Evolutionary conservation across 2,888 invertebrate species (phyloP).

Genomic region (Synanthedon tipuliformis): DNA sequence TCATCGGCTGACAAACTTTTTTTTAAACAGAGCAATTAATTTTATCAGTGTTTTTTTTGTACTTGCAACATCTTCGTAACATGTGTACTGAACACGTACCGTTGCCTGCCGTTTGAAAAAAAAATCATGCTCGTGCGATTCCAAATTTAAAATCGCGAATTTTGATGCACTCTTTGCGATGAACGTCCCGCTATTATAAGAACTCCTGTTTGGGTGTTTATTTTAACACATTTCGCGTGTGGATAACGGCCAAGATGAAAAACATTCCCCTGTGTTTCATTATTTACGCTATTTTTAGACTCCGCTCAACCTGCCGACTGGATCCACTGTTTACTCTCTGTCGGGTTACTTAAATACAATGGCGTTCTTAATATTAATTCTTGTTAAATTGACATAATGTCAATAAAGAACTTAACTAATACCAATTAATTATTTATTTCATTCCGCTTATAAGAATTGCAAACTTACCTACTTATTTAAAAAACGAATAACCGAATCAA

Average conservation of each 20-base stretch:
- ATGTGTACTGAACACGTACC: constrained; percentile 32
- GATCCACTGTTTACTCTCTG: constrained; percentile 57
- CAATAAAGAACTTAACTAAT: no score
- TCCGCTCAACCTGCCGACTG: constrained; percentile 58
- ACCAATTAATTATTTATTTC: no score
- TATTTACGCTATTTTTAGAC: constrained; percentile 65
- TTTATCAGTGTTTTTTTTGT: constrained; percentile 31
- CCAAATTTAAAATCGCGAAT: constrained; percentile 56
- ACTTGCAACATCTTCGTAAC: constrained; percentile 36
- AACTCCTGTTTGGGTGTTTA: constrained; percentile 59
- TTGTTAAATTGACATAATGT: constrained; percentile 11
- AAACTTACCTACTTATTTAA: no score
- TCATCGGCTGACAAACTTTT: constrained; percentile 28
- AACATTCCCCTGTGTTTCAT: constrained; percentile 69
- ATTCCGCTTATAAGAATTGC: no score
- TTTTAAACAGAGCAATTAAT: constrained; percentile 31
- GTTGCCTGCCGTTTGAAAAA: constrained; percentile 12
- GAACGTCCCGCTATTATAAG: constrained; percentile 62
- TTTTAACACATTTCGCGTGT: constrained; percentile 68
- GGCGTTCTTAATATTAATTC: constrained; percentile 48
- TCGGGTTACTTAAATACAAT: constrained; percentile 46
- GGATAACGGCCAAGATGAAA: constrained; percentile 65
- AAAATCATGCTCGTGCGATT: constrained; percentile 36
- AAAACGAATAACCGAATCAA: no score
- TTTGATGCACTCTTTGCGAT: constrained; percentile 47